phyloP scores from a whole-genome alignment of 2,113 vertebrate genomes.

The Ciconia maguari region DNA sequence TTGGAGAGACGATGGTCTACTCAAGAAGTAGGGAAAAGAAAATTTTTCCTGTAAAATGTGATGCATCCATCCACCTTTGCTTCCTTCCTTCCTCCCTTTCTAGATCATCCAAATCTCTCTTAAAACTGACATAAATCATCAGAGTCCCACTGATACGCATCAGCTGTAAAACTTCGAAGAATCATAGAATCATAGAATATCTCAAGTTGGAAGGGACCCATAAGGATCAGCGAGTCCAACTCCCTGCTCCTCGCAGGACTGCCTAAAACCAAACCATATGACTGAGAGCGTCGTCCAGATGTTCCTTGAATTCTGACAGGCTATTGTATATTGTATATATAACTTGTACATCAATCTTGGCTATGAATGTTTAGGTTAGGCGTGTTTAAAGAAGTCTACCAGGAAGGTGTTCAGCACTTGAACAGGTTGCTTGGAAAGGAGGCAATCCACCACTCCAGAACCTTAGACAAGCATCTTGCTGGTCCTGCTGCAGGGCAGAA shows the following conservation, averaged over 20 bases:
- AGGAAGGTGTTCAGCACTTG: background rate
- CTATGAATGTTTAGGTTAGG: background rate
- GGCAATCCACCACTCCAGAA: background rate
- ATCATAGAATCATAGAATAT: too few relatives aligned
- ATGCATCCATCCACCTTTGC: background rate
- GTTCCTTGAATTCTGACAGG: background rate
- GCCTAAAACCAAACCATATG: too few relatives aligned
- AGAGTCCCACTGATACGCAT: background rate
- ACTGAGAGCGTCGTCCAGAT: background rate
- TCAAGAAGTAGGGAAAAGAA: background rate
- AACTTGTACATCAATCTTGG: background rate
- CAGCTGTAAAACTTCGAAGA: background rate
- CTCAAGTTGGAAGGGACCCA: background rate
- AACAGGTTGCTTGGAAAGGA: background rate
- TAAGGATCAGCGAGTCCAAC: background rate
- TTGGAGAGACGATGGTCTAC: background rate
- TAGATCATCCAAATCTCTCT: background rate
- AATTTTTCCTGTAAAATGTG: background rate
- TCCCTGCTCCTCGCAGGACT: background rate
- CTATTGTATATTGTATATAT: too few relatives aligned
- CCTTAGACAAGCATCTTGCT: background rate
- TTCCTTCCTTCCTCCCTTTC: background rate
- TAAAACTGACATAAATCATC: background rate
- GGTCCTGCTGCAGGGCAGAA: background rate
- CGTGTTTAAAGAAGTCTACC: background rate